Evolutionary conservation across 2,113 vertebrate species (phyloP).

Genomic region (Cranoglanis bouderius): DNA sequence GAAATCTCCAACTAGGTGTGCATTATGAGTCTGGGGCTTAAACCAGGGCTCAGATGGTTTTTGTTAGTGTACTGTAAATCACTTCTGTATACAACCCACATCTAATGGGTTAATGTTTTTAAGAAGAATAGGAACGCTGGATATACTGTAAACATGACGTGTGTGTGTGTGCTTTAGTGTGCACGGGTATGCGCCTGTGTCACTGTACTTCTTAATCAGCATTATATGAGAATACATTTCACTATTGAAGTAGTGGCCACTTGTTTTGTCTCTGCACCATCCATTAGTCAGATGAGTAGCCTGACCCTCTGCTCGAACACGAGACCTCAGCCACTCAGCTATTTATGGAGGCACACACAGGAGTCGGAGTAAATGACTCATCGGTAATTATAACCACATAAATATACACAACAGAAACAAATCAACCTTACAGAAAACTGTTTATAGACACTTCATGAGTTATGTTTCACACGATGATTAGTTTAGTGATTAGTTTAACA

Average conservation of each 20-base stretch:
- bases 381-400: conserved; percentile 15
- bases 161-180: conserved; percentile 23
- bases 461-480: neutral
- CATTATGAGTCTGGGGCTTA: neutral
- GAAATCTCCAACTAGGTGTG: neutral
- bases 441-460: neutral
- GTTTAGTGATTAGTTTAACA: neutral
- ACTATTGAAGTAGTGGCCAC: neutral
- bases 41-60: neutral
- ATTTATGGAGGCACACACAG: conserved; percentile 34
- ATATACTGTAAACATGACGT: neutral
- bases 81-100: neutral
- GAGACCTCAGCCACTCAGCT: conserved; percentile 38
- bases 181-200: conserved; percentile 4
- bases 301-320: conserved; percentile 25
- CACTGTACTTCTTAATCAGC: conserved; percentile 3
- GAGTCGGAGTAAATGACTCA: conserved; percentile 42
- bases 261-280: conserved; percentile 9
- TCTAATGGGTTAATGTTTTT: neutral
- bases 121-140: conserved; percentile 1
- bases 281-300: conserved; percentile 24
- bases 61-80: neutral
- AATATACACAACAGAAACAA: conserved; percentile 22
- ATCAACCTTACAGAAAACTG: neutral
- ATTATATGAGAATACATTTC: neutral